These are phyloP conservation scores for Australoheros scitulus DNA, from an alignment of 2,113 vertebrate species.

Conservation along the genomic window DNA sequence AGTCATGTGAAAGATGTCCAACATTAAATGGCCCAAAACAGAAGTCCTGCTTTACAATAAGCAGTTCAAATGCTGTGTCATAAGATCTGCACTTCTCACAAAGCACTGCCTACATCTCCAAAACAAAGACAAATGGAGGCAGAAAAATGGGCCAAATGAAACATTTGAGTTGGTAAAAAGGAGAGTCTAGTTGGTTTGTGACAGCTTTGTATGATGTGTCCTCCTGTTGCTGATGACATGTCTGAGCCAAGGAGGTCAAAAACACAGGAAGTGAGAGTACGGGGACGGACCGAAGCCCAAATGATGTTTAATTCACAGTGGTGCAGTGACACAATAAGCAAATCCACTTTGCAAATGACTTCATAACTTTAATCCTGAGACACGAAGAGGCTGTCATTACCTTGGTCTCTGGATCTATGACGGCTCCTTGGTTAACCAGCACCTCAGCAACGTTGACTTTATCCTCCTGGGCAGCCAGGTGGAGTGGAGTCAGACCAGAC, in stretches of 20 bases:
- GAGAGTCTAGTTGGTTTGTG: background rate
- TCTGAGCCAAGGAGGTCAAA: background rate
- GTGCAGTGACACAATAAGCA: background rate
- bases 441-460: slow-evolving; percentile 96
- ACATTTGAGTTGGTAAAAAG: too few species aligned
- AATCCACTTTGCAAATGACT: fast-evolving
- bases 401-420: slow-evolving; percentile 91
- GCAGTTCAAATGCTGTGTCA: fast-evolving
- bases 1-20: background rate
- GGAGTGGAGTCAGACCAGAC: slow-evolving; percentile 94
- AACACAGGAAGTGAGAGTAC: background rate
- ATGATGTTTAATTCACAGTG: background rate
- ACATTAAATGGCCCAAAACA: fast-evolving
- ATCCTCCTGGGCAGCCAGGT: slow-evolving; percentile 96
- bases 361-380: background rate
- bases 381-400: slow-evolving; percentile 62
- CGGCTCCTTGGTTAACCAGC: slow-evolving; percentile 91
- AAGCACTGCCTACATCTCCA: background rate
- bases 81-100: background rate
- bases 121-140: background rate
- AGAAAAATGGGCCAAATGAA: background rate
- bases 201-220: fast-evolving
- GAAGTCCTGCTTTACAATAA: background rate
- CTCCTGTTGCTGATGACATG: background rate
- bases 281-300: background rate